Evolutionary conservation across 2,113 vertebrate species (phyloP).

Genomic region (Capra hircus): DNA sequence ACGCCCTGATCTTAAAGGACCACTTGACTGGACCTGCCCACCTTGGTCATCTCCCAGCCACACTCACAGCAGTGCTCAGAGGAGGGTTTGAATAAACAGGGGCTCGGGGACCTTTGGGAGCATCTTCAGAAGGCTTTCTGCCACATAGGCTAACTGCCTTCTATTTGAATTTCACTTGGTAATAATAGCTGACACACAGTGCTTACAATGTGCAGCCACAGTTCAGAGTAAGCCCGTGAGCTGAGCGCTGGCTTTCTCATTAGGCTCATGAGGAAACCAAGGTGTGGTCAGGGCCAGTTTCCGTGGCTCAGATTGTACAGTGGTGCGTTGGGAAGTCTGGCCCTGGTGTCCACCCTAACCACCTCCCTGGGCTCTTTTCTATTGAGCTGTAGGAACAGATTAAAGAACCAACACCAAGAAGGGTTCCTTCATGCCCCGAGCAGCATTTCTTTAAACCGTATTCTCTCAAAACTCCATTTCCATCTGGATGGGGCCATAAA

Average conservation of each 20-base stretch:
- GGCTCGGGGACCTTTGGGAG: no score
- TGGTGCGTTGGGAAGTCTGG: accelerated
- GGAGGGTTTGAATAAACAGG: neutral
- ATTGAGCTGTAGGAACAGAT: no score
- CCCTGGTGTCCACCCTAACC: accelerated
- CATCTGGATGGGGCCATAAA: neutral
- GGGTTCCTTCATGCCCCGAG: neutral
- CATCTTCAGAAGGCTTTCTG: no score
- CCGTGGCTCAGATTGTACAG: no score
- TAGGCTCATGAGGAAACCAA: neutral
- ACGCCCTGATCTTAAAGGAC: neutral
- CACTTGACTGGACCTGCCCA: accelerated
- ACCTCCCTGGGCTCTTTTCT: neutral
- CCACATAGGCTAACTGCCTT: neutral
- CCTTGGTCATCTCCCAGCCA: no score
- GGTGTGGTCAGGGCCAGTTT: accelerated
- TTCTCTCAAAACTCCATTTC: neutral
- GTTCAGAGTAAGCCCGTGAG: neutral
- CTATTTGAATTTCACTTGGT: neutral
- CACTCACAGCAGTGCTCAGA: accelerated
- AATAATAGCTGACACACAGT: accelerated
- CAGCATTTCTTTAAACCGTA: neutral
- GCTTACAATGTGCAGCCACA: accelerated
- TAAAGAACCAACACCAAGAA: neutral
- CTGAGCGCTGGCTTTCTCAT: accelerated